These are phyloP conservation scores for Myotis daubentonii DNA, from an alignment of 2,797 vertebrate genomes.

Conservation along the genomic window DNA sequence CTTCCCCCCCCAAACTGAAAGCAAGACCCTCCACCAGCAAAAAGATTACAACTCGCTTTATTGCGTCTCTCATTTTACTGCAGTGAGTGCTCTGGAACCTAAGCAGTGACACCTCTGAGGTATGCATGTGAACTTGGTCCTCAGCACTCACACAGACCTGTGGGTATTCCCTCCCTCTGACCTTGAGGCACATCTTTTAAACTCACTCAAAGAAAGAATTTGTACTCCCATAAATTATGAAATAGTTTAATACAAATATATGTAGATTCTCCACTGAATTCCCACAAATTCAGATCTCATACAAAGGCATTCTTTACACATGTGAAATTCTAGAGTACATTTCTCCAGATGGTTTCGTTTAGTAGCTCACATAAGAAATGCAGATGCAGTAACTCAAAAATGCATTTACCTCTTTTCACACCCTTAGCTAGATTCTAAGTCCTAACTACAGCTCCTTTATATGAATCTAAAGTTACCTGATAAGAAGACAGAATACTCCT, in stretches of 20 bases:
- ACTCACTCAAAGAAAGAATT: background rate
- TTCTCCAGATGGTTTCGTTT: background rate
- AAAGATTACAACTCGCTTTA: background rate
- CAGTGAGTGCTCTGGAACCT: background rate
- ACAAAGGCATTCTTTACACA: background rate
- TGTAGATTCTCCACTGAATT: background rate
- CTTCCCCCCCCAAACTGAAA: background rate
- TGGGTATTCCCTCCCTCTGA: background rate
- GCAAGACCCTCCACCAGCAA: background rate
- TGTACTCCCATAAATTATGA: background rate
- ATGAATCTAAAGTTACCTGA: constrained; percentile 9
- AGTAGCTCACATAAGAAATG: constrained; percentile 2
- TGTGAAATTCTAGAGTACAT: background rate
- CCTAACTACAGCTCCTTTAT: background rate
- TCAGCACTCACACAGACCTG: background rate
- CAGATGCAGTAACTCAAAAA: background rate
- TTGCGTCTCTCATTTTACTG: background rate
- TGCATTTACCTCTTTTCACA: background rate
- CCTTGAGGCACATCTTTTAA: background rate
- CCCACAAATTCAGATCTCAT: constrained; percentile 9
- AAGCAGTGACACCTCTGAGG: background rate
- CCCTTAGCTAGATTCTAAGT: background rate
- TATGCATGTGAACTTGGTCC: background rate
- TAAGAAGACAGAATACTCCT: background rate
- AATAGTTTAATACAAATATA: constrained; percentile 22